Percentiles rank a stretch among this genome's conserved stretches.
Evolutionary conservation across 2,797 vertebrate genomes (phyloP).

Genomic region (Microhierax caerulescens): DNA sequence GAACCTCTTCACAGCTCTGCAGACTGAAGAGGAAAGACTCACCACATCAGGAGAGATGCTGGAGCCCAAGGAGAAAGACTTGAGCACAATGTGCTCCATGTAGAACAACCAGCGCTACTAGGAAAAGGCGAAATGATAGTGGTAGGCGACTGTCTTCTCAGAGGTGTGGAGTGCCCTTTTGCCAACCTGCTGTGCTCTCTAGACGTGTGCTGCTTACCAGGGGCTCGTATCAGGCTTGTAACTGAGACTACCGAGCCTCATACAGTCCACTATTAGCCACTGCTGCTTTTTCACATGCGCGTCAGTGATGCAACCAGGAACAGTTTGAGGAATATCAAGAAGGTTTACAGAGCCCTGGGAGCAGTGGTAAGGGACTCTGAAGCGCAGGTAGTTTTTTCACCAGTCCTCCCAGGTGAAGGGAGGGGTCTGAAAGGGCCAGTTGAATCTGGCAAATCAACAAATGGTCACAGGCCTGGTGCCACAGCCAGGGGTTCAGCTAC

Average conservation of each 20-base stretch:
- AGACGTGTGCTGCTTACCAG: background rate
- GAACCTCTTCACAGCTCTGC: background rate
- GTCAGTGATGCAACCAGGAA: background rate
- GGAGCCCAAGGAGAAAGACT: too few species aligned
- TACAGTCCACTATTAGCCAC: background rate
- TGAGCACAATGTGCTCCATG: background rate
- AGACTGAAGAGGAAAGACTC: background rate
- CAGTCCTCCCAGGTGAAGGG: background rate
- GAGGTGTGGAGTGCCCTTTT: background rate
- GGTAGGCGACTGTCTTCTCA: background rate
- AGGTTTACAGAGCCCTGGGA: background rate
- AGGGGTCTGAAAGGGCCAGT: background rate
- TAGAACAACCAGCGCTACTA: background rate
- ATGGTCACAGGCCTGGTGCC: background rate
- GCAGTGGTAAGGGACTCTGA: background rate
- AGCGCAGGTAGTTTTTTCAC: background rate
- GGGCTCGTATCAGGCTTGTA: background rate
- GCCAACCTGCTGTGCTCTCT: background rate
- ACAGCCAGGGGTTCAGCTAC: background rate
- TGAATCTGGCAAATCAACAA: background rate
- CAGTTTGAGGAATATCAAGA: too few species aligned
- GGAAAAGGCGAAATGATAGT: background rate
- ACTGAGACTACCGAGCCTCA: too few species aligned
- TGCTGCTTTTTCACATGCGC: background rate
- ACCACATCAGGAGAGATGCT: background rate